phyloP scores from a whole-genome alignment of 2,888 invertebrate species.

The Chloroclysta siterata region DNA sequence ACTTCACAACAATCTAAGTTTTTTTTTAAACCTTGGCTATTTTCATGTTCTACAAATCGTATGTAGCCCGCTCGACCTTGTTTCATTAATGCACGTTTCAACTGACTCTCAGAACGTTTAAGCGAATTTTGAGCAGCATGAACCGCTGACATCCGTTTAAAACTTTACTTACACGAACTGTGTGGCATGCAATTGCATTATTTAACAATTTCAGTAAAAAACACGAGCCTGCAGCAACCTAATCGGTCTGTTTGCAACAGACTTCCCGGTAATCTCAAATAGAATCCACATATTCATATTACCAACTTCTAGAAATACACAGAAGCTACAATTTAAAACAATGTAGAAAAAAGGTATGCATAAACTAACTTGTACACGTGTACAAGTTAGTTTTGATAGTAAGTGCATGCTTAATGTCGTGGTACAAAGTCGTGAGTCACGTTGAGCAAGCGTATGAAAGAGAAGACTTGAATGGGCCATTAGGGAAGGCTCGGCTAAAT shows the following conservation, averaged over 20 bases:
- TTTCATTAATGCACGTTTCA: slow-evolving; percentile 59
- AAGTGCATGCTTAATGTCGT: slow-evolving; percentile 46
- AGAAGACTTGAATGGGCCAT: slow-evolving; percentile 71
- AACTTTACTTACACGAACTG: slow-evolving; percentile 49
- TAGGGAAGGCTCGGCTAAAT: slow-evolving; percentile 62
- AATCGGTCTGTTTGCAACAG: slow-evolving; percentile 8
- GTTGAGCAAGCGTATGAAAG: slow-evolving; percentile 56
- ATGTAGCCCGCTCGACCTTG: slow-evolving; percentile 57
- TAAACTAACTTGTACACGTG: slow-evolving; percentile 36
- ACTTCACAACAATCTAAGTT: not conserved
- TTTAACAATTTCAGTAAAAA: slow-evolving; percentile 28
- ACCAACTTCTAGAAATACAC: slow-evolving; percentile 22
- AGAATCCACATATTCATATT: slow-evolving; percentile 21
- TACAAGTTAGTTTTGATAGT: slow-evolving; percentile 40
- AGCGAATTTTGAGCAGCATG: slow-evolving; percentile 59
- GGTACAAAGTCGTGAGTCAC: slow-evolving; percentile 61
- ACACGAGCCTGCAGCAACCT: slow-evolving; percentile 18
- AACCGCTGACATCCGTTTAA: slow-evolving; percentile 53
- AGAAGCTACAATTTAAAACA: slow-evolving; percentile 17
- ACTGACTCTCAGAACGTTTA: slow-evolving; percentile 50
- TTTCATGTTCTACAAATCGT: slow-evolving; percentile 14
- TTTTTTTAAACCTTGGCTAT: slow-evolving; percentile 11
- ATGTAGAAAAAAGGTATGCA: slow-evolving; percentile 15
- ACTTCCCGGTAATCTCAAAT: slow-evolving; percentile 18
- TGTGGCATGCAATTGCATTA: slow-evolving; percentile 35